A percentile compares a stretch with the other conserved stretches of the same genome.
Evolutionary conservation across 2,797 vertebrate species (phyloP).

Genomic region (Psittacula derbiana): DNA sequence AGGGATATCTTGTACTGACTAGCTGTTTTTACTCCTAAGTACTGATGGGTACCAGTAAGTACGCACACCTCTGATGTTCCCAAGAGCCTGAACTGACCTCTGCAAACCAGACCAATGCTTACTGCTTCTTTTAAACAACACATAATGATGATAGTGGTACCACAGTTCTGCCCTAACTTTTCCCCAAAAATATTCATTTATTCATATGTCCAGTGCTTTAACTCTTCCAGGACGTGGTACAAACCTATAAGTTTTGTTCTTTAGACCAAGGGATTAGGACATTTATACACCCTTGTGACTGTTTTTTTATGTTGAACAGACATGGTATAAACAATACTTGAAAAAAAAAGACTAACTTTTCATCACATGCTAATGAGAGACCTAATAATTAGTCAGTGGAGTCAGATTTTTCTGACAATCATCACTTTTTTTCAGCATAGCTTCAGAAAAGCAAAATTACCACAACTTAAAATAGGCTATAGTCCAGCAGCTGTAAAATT

Average conservation of each 20-base stretch:
- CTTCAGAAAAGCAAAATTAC: neutral
- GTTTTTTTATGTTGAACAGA: neutral
- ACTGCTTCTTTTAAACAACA: neutral
- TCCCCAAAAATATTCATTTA: neutral
- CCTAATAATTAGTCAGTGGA: neutral
- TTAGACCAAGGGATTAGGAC: neutral
- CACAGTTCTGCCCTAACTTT: neutral
- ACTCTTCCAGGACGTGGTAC: neutral
- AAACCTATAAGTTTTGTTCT: neutral
- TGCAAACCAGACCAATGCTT: neutral
- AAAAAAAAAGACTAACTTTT: neutral
- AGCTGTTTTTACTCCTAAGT: neutral
- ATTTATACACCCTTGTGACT: neutral
- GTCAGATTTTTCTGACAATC: neutral
- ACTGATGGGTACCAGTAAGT: neutral
- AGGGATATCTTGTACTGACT: neutral
- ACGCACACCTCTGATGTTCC: accelerated
- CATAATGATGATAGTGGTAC: neutral
- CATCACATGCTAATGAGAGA: neutral
- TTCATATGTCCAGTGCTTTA: neutral
- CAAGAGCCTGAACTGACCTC: neutral
- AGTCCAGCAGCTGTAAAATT: neutral
- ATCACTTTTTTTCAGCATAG: neutral
- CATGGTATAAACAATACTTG: neutral
- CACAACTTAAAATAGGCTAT: neutral